phyloP scores from a whole-genome alignment of 2,797 vertebrate species.

The Cyclopterus lumpus region DNA sequence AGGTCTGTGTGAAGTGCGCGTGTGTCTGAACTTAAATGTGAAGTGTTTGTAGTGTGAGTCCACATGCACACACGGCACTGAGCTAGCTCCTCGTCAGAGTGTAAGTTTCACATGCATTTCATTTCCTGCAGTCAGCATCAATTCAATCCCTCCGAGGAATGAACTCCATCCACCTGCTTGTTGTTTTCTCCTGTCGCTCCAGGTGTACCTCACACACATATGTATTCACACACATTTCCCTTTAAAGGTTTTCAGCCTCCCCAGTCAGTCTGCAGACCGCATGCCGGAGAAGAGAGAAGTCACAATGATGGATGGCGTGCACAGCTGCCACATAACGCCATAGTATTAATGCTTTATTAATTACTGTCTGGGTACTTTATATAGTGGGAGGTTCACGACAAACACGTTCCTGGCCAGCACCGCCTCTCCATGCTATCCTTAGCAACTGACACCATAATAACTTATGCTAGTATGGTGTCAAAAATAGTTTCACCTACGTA shows the following conservation, averaged over 20 bases:
- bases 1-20: conserved; percentile 41
- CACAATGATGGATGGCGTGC: conserved; percentile 67
- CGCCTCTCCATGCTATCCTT: conserved; percentile 34
- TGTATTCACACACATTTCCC: conserved; percentile 6
- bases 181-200: conserved; percentile 59
- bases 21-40: conserved; percentile 39
- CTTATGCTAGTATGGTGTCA: conserved; percentile 3
- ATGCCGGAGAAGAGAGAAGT: conserved; percentile 47
- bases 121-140: conserved; percentile 76
- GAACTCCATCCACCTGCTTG: conserved; percentile 71
- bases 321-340: conserved; percentile 46
- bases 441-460: conserved; percentile 55
- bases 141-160: conserved; percentile 71
- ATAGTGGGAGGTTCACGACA: no score
- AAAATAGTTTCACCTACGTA: conserved; percentile 40
- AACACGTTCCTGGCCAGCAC: conserved; percentile 10
- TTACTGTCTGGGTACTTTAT: no score
- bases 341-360: conserved; percentile 68
- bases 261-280: conserved; percentile 34
- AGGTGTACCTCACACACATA: conserved; percentile 17
- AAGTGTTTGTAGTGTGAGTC: conserved; percentile 18
- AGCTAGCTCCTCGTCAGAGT: conserved; percentile 53
- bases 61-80: conserved; percentile 8
- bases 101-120: conserved; percentile 66
- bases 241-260: conserved; percentile 63